Evolutionary conservation across 2,888 invertebrate genomes (phyloP).

Genomic region (Matsumyia berberina): DNA sequence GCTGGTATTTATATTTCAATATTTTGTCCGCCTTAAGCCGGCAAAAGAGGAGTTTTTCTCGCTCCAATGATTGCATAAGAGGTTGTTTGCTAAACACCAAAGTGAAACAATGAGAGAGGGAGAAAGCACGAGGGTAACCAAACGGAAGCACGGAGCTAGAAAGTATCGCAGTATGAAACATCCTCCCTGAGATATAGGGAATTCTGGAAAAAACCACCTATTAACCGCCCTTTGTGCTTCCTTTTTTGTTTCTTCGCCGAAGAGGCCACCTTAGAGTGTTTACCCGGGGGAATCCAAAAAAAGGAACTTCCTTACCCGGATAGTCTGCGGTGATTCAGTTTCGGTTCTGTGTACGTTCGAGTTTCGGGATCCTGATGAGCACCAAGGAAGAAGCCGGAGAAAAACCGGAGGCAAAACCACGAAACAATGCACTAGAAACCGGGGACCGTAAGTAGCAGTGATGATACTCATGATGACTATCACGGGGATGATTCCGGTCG

Average conservation of each 20-base stretch:
- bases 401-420: slow-evolving; percentile 36
- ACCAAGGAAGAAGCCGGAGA: slow-evolving; percentile 15
- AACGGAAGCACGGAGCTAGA: slow-evolving; percentile 3
- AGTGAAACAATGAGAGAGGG: slow-evolving; percentile 66
- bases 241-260: slow-evolving; percentile 38
- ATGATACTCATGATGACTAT: slow-evolving; percentile 70
- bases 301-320: slow-evolving; percentile 31
- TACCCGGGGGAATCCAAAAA: slow-evolving; percentile 42
- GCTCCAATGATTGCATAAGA: slow-evolving; percentile 71
- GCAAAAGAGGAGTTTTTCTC: slow-evolving; percentile 67
- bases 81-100: slow-evolving; percentile 74
- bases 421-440: slow-evolving; percentile 41
- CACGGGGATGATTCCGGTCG: slow-evolving; percentile 51
- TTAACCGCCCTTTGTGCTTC: slow-evolving; percentile 52
- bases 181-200: neutral
- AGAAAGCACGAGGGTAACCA: slow-evolving; percentile 1
- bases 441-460: slow-evolving; percentile 66
- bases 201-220: slow-evolving; percentile 22
- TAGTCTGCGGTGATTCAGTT: slow-evolving; percentile 46
- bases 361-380: slow-evolving; percentile 50
- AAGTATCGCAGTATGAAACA: slow-evolving; percentile 18
- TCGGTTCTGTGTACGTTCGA: slow-evolving; percentile 55
- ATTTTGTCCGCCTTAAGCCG: slow-evolving; percentile 66
- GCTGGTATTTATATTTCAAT: slow-evolving; percentile 69
- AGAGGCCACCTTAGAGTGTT: slow-evolving; percentile 54